These are phyloP conservation scores for Agrilus mali DNA, from an alignment of 2,888 invertebrate species.

Conservation along the genomic window DNA sequence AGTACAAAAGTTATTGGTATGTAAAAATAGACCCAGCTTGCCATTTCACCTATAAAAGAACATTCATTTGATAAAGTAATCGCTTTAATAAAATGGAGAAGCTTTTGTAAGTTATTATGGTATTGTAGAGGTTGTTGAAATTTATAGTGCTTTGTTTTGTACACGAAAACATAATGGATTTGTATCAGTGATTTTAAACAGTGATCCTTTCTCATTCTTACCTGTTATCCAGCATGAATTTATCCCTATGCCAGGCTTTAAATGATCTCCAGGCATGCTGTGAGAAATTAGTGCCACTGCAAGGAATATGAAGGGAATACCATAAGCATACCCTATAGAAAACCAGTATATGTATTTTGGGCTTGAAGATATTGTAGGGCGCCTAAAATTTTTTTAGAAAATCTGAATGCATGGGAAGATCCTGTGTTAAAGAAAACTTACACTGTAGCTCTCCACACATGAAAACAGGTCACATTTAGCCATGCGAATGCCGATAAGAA, in stretches of 20 bases:
- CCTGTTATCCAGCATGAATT: constrained; percentile 53
- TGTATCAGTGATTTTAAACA: not conserved
- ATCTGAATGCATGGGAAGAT: not conserved
- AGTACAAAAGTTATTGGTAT: constrained; percentile 50
- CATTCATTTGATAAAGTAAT: not conserved
- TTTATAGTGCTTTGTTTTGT: too few species aligned
- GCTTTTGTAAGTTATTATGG: too few species aligned
- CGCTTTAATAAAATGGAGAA: too few species aligned
- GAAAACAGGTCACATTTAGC: constrained; percentile 55
- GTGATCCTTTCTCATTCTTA: constrained; percentile 23
- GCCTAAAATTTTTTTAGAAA: constrained; percentile 16
- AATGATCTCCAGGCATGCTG: constrained; percentile 39
- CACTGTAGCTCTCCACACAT: constrained; percentile 52
- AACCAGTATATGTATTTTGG: constrained; percentile 40
- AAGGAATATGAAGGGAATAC: constrained; percentile 41
- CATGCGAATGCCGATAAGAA: constrained; percentile 60
- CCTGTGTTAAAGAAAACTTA: constrained; percentile 35
- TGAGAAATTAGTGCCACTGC: constrained; percentile 40
- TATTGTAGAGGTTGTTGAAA: too few species aligned
- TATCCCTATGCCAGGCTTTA: constrained; percentile 46
- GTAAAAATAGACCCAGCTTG: constrained; percentile 54
- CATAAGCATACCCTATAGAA: constrained; percentile 50
- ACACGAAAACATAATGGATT: too few species aligned
- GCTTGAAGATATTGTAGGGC: constrained; percentile 31
- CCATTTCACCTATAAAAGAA: constrained; percentile 16